phyloP scores from a whole-genome alignment of 2,797 vertebrate genomes.

The Sebastes itinus region DNA sequence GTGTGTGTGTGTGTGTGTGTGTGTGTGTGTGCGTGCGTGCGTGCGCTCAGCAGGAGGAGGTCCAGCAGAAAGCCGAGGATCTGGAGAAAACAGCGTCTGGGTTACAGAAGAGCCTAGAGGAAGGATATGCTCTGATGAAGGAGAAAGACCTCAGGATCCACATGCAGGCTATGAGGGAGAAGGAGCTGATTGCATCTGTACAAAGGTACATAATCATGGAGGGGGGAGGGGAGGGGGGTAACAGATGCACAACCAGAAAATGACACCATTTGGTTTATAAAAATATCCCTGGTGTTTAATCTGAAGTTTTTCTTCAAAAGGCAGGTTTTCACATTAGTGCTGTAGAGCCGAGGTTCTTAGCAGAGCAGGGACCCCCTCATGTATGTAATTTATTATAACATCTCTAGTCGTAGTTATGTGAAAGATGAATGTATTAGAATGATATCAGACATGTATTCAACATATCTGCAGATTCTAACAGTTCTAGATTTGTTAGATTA shows the following conservation, averaged over 20 bases:
- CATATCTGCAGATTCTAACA: too few species aligned
- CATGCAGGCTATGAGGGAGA: constrained; percentile 89
- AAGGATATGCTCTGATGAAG: constrained; percentile 58
- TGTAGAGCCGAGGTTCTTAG: too few species aligned
- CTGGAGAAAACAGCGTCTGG: constrained; percentile 82
- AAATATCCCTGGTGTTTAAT: too few species aligned
- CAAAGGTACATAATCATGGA: constrained; percentile 84
- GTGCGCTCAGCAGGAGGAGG: constrained; percentile 73
- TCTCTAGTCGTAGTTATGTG: too few species aligned
- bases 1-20: not conserved
- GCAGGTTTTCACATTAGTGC: too few species aligned
- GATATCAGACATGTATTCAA: too few species aligned
- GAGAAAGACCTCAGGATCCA: constrained; percentile 88
- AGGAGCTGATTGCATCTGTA: constrained; percentile 90
- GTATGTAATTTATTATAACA: too few species aligned
- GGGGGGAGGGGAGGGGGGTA: too few species aligned
- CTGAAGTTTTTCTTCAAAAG: too few species aligned
- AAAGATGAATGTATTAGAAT: too few species aligned
- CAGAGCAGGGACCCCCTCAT: too few species aligned
- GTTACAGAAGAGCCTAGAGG: constrained; percentile 87
- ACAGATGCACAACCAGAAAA: not conserved
- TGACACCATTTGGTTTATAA: not conserved
- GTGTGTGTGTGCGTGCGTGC: not conserved
- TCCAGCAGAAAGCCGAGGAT: constrained; percentile 79
- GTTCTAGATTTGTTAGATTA: too few species aligned